Base-by-base conservation (phyloP, 2,797 vertebrate species). In the Sebastolobus altivelis region DNA sequence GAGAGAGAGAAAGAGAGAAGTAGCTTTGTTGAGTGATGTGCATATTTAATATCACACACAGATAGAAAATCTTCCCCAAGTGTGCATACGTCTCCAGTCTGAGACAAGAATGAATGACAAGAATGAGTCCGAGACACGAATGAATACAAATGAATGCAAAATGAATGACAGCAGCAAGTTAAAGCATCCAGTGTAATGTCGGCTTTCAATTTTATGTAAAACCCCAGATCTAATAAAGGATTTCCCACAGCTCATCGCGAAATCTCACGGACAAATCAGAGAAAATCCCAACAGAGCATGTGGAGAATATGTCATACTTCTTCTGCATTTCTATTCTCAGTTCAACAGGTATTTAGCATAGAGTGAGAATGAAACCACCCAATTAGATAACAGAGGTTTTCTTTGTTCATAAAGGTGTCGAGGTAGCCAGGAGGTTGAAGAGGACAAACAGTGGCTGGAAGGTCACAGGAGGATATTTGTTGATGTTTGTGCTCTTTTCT, bases 11-110 rank as follows among this genome's bases (percentile, higher is more conserved):
- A 20, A 52, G 63, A 79, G 43, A 54, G 67, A 56, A 54, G 67
- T 9, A 65, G 78, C 63, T 83, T 72, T 80, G 70, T 82, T 33
- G 79, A 79, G 72, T 16, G 75, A 87, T 79, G 86, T 88, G 86
- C 87, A 88, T 89, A 87, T 90, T 92, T 91, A 93, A 91, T 92
- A 89, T 88, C 81, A 86, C 79, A 92, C 78, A 83, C 83, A 87
- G 87, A 91, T 88, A 86, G 83, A 78, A 84, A 88, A 90, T 93
- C 87, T 88, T 82, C 90, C 87, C 85, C 63, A 67, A 86, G 90
- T 79, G 88, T 80, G 92, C 79, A 38, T 77, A 75, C 62, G n/a
- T 87, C 77, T 75, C 59, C 81, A 83, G 69, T 73, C 73, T 75
- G 83, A 86, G 66, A 82, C 70, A 49, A 82, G 77, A 81, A 79